Conservation (phyloP, 1,140 invertebrate genomes). For the Aphaenogaster ashmeadi region DNA sequence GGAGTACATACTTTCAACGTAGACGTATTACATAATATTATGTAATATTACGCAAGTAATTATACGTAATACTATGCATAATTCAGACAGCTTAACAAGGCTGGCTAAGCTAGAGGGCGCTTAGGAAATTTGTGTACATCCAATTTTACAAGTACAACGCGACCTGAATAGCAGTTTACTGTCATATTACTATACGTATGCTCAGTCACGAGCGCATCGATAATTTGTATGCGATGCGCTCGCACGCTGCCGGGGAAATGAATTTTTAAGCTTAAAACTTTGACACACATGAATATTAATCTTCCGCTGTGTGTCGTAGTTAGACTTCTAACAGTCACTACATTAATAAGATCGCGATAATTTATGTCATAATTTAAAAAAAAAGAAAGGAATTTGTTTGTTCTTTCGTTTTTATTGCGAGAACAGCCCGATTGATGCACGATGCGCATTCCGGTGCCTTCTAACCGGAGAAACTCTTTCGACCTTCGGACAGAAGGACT, state of each 20-base stretch:
- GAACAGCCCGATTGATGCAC: neutral
- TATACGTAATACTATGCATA: neutral
- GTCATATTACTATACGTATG: neutral
- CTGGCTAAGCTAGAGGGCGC: neutral
- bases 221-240: slow-evolving; percentile 42
- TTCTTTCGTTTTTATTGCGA: neutral
- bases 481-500: neutral
- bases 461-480: neutral
- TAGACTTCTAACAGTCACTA: neutral
- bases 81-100: neutral
- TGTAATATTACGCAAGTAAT: slow-evolving; percentile 9
- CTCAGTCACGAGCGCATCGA: slow-evolving; percentile 39
- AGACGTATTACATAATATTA: neutral
- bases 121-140: slow-evolving; percentile 1
- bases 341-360: neutral
- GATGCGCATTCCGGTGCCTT: neutral
- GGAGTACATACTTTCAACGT: neutral
- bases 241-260: neutral
- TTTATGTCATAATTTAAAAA: neutral
- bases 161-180: neutral
- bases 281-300: slow-evolving; percentile 31
- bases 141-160: slow-evolving; percentile 43
- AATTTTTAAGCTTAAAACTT: slow-evolving; percentile 34
- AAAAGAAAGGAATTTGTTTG: neutral
- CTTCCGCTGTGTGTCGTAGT: neutral